Evolutionary conservation across 64 coral and sea anemone species (phyloP), one percentile per base, ranked within the genome.

Genomic region (Acropora tenuis): DNA sequence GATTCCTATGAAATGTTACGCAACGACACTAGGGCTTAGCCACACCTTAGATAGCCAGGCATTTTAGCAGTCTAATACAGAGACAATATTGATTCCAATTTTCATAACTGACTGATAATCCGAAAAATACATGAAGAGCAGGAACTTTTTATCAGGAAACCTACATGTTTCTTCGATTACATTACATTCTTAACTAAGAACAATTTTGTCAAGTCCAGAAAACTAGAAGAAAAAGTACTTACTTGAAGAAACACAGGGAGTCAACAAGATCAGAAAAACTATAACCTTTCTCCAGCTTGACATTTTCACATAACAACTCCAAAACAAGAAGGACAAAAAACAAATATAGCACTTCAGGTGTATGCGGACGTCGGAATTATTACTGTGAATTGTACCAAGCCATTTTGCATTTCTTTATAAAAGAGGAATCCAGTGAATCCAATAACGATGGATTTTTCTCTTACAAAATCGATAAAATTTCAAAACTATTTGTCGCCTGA

Each of bases 391-490:
- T 63, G 11, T 2, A 63, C 60, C 11, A 7, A 63, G 60, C 11
- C 13, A 12, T 16, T 83, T 67, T 67, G 18, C 40, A 83, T 67
- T 41, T 66, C 13, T 46, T 17, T 2, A 67, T 46, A 45, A 18
- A 45, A 8, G 10, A 43, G 43, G 13, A 42, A 20, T 83, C 7
- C 16, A 41, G 15, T n/a, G 60, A 59, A 61, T 30, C 59, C 30
- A 44, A 3, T 66, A 7, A 10, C 12, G 58, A 44, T 3, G 43
- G 13, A 41, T 55, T 80, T 80, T 58, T 5, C 41, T 80, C 41
- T 80, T 6, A 67, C 8, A 43, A 67, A 83, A 68, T 66, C 11
- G 80, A n/a, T 67, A 5, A 46, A 81, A 83, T n/a, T 9, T 83
- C 15, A 67, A 10, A 67, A 8, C 80, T 15, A 6, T 41, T 15